These are phyloP conservation scores for Ennomos fuscantarius DNA, from an alignment of 2,888 invertebrate genomes.

Conservation along the genomic window DNA sequence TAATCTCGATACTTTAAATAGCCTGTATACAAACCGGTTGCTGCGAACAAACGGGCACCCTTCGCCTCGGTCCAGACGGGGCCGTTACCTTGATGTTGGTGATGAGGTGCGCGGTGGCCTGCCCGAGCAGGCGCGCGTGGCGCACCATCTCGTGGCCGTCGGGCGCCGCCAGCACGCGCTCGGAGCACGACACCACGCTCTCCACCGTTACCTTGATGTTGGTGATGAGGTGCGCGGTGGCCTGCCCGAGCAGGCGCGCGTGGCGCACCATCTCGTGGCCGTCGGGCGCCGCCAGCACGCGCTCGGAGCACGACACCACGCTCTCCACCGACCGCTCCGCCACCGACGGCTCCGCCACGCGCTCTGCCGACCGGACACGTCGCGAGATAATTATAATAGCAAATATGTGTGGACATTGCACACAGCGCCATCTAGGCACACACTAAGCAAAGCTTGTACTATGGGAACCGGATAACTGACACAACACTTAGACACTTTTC, in stretches of 20 bases:
- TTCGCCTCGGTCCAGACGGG: too few species aligned
- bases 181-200: conserved; percentile 95
- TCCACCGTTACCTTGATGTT: conserved; percentile 97
- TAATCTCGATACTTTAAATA: too few species aligned
- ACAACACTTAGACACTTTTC: too few species aligned
- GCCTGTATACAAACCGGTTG: too few species aligned
- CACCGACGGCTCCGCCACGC: conserved; percentile 87
- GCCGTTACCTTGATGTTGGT: conserved; percentile 95
- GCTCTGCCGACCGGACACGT: conserved; percentile 67
- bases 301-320: conserved; percentile 95
- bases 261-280: conserved; percentile 97
- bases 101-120: conserved; percentile 97
- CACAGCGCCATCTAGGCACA: too few species aligned
- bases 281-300: conserved; percentile 93
- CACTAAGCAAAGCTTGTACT: too few species aligned
- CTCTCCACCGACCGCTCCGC: conserved; percentile 94
- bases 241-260: conserved; percentile 95
- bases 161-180: conserved; percentile 93
- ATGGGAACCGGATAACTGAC: too few species aligned
- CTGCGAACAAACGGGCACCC: too few species aligned
- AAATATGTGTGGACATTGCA: too few species aligned
- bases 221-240: conserved; percentile 96
- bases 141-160: conserved; percentile 97
- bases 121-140: conserved; percentile 95
- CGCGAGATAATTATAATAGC: too few species aligned